Evolutionary conservation across 2,888 invertebrate genomes (phyloP), one percentile per base, ranked within the genome.

Genomic region (Tachina grossa): DNA sequence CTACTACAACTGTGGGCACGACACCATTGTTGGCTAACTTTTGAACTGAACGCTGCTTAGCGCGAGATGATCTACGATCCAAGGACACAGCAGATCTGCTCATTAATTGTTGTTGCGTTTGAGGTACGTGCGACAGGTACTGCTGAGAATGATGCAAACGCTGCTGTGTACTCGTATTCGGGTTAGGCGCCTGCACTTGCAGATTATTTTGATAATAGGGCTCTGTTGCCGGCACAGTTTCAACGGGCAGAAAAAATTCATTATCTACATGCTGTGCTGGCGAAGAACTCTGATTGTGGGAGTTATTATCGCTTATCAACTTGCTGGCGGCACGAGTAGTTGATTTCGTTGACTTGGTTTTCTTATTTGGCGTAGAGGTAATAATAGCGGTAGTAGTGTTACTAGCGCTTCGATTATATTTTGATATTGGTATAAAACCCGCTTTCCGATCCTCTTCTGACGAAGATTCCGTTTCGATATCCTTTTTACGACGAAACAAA

Each of bases 401-500:
- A 22, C 16, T 69, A 9, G 63, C 11, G 47, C 55, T 76, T 31
- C 75, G 79, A 53, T 53, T 79, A 72, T 72, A 61, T 63, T 83
- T 72, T 83, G 87, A 47, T 22, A 69, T 5, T 31, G 91, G 90
- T 68, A 90, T 83, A 87, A 93, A 93, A 1, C 93, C 93, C 1
- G 93, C 93, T 78, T 93, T 93, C 49, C 92, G 91, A 89, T 93
- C 93, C 81, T 93, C 93, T 66, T 93, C 93, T 13, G 93, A 92
- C 31, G 93, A 93, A 0, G 92, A 92, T 72, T 90, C 91, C 9
- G 91, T 88, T 71, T 90, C 91, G 9, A 88, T 77, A 61, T 94
- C 94, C 92, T 96, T 96, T 92, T 96, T 96, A 90, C 96, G 94
- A 86, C 96, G 94, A 90, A 97, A 96, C 4, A 97, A 94, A 89